These are phyloP conservation scores for Drosophila pseudotalamancana DNA, from an alignment of 2,888 invertebrate genomes.

Conservation along the genomic window DNA sequence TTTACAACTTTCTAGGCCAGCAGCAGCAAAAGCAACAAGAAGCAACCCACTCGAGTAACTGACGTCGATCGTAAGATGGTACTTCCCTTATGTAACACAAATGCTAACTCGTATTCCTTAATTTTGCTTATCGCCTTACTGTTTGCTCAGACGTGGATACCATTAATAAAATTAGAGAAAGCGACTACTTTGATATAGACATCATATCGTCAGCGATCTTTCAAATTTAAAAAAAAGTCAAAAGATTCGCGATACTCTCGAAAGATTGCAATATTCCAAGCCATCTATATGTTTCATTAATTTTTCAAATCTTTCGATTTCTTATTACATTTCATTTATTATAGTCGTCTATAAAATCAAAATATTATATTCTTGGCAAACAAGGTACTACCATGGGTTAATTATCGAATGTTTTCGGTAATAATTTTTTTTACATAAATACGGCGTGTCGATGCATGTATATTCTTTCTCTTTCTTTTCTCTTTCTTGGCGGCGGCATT, in stretches of 20 bases:
- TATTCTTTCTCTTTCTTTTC: background rate
- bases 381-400: background rate
- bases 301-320: background rate
- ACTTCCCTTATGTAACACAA: background rate
- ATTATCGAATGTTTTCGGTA: background rate
- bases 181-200: background rate
- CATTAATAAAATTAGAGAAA: background rate
- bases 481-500: conserved; percentile 39
- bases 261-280: too few species aligned
- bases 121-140: background rate
- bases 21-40: background rate
- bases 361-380: background rate
- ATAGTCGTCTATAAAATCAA: too few species aligned
- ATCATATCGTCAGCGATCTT: background rate
- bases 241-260: too few species aligned
- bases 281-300: too few species aligned
- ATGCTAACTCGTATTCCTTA: background rate
- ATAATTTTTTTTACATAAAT: background rate
- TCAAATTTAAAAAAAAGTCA: background rate
- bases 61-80: background rate
- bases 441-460: conserved; percentile 10
- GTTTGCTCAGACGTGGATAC: background rate
- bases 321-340: too few species aligned
- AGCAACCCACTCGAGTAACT: background rate
- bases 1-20: background rate